Conservation (phyloP, 2,888 invertebrate genomes). For the Cosmia pyralina region DNA sequence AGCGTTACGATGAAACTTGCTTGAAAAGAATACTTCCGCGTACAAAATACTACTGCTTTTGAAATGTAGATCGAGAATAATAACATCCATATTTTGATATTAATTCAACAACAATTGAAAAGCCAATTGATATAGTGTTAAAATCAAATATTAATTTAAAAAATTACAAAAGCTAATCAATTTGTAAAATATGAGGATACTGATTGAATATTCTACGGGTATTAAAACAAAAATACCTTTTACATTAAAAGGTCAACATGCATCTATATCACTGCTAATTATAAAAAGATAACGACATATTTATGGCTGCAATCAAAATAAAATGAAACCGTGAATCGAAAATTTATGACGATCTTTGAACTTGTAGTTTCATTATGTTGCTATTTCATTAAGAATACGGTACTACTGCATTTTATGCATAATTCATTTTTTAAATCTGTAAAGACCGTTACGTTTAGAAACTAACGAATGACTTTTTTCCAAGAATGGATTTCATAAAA, state of each 20-base stretch:
- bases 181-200: conserved; percentile 2
- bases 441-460: neutral
- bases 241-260: neutral
- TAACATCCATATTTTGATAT: neutral
- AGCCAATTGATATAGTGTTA: neutral
- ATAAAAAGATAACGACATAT: neutral
- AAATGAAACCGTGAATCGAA: neutral
- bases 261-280: neutral
- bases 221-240: neutral
- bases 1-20: neutral
- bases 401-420: conserved; percentile 26
- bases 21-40: neutral
- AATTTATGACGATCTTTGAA: conserved; percentile 25
- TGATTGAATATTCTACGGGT: neutral
- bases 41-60: neutral
- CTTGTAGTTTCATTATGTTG: neutral
- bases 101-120: neutral
- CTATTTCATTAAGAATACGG: neutral
- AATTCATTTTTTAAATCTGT: neutral
- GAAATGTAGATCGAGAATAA: neutral
- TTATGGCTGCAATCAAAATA: conserved; percentile 8
- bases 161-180: neutral
- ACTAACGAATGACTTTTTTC: neutral
- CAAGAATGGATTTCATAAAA: neutral
- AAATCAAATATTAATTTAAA: neutral